Evolutionary conservation across 2,113 vertebrate genomes (phyloP).

Genomic region (Morone saxatilis): DNA sequence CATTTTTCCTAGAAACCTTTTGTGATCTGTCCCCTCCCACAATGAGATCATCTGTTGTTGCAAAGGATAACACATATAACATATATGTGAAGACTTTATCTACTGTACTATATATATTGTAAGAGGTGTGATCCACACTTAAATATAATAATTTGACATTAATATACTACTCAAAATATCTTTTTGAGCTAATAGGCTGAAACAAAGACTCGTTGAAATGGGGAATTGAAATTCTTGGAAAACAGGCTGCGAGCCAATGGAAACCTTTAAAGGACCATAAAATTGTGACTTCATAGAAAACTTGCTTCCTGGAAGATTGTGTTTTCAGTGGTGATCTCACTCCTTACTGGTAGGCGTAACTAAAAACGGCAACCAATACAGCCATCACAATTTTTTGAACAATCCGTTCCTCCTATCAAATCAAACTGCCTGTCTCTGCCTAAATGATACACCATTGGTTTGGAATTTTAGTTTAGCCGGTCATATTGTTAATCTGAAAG

Average conservation of each 20-base stretch:
- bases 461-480: too few relatives aligned
- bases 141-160: not conserved
- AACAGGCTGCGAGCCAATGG: not conserved
- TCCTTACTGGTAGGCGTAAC: not conserved
- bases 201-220: not conserved
- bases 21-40: constrained; percentile 9
- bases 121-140: not conserved
- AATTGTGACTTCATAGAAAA: constrained; percentile 3
- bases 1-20: constrained; percentile 30
- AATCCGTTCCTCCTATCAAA: not conserved
- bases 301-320: not conserved
- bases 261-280: not conserved
- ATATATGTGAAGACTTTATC: too few relatives aligned
- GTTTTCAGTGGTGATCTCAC: not conserved
- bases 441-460: too few relatives aligned
- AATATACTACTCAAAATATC: not conserved
- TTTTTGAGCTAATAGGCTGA: not conserved
- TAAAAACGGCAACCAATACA: not conserved
- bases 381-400: not conserved
- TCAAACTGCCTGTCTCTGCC: not conserved
- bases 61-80: not conserved
- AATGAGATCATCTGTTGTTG: constrained; percentile 16
- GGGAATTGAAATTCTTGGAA: constrained; percentile 4
- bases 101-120: too few relatives aligned
- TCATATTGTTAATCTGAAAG: too few relatives aligned